A percentile compares a stretch with the other conserved stretches of the same genome.
These are phyloP conservation scores for Dastarcus helophoroides DNA, from an alignment of 2,888 invertebrate species.

Conservation along the genomic window DNA sequence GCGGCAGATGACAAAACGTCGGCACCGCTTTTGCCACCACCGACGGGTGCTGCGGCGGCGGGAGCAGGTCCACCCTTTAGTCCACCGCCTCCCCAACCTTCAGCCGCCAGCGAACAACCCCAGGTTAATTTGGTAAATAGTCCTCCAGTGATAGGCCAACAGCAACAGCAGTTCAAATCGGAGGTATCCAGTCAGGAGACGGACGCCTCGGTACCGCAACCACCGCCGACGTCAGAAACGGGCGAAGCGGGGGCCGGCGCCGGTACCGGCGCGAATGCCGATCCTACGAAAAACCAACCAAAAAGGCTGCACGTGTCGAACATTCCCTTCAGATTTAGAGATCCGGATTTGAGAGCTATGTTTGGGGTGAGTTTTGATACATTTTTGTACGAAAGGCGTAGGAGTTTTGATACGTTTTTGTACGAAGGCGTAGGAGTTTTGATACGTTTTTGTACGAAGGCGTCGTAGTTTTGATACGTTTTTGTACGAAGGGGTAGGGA, in stretches of 20 bases:
- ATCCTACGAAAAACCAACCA: conserved; percentile 62
- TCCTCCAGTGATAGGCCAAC: conserved; percentile 6
- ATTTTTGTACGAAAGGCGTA: no score
- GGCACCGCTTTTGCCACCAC: conserved; percentile 42
- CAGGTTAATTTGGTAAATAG: conserved; percentile 8
- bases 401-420: no score
- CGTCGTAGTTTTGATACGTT: no score
- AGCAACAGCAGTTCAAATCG: conserved; percentile 18
- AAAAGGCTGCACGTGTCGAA: conserved; percentile 98
- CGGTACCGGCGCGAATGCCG: conserved; percentile 38
- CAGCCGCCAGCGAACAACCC: conserved; percentile 12
- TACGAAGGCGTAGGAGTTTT: no score
- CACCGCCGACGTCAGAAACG: conserved; percentile 23
- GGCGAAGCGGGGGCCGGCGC: conserved; percentile 28
- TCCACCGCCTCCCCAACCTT: conserved; percentile 34
- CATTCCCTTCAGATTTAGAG: conserved; percentile 99
- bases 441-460: no score
- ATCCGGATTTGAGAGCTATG: conserved; percentile 96
- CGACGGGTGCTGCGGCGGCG: conserved; percentile 31
- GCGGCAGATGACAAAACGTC: conserved; percentile 33
- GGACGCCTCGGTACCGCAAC: conserved; percentile 21
- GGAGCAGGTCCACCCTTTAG: conserved; percentile 34
- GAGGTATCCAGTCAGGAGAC: conserved; percentile 13
- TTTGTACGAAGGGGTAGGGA: no score
- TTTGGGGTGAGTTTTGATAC: conserved; percentile 96